These are phyloP conservation scores for Agrochola lota DNA, from an alignment of 2,888 invertebrate genomes.

Conservation along the genomic window DNA sequence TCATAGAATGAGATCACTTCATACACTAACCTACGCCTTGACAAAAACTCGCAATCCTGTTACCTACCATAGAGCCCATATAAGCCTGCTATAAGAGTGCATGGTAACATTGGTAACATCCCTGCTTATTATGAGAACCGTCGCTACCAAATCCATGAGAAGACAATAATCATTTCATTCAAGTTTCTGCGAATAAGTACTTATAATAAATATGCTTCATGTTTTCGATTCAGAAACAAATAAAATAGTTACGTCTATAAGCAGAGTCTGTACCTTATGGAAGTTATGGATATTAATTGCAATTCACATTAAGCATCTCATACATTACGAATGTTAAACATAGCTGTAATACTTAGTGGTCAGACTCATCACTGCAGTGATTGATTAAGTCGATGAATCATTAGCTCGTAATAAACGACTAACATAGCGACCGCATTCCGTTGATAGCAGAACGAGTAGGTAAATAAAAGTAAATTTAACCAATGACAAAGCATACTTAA, in stretches of 20 bases:
- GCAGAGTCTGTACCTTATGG: neutral
- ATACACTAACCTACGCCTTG: neutral
- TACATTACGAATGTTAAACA: conserved; percentile 9
- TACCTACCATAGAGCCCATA: neutral
- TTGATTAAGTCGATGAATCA: conserved; percentile 87
- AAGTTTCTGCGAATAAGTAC: neutral
- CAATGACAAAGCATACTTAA: conserved; percentile 59
- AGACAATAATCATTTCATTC: neutral
- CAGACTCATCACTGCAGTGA: conserved; percentile 70
- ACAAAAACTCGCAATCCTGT: neutral
- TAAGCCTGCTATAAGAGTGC: neutral
- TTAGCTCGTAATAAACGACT: conserved; percentile 80
- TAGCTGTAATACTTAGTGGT: conserved; percentile 41
- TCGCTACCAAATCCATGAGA: neutral
- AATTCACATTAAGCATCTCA: conserved; percentile 23
- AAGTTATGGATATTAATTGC: neutral
- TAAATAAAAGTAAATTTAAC: conserved; percentile 75
- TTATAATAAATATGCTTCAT: too few species aligned
- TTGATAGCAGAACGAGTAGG: conserved; percentile 80
- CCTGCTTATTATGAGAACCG: neutral
- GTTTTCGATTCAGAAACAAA: neutral
- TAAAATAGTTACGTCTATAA: neutral
- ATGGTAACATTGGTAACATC: neutral
- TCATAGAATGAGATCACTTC: neutral
- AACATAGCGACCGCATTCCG: conserved; percentile 86